These are phyloP conservation scores for Cichladusa arquata DNA, from an alignment of 2,113 vertebrate genomes.

Conservation along the genomic window DNA sequence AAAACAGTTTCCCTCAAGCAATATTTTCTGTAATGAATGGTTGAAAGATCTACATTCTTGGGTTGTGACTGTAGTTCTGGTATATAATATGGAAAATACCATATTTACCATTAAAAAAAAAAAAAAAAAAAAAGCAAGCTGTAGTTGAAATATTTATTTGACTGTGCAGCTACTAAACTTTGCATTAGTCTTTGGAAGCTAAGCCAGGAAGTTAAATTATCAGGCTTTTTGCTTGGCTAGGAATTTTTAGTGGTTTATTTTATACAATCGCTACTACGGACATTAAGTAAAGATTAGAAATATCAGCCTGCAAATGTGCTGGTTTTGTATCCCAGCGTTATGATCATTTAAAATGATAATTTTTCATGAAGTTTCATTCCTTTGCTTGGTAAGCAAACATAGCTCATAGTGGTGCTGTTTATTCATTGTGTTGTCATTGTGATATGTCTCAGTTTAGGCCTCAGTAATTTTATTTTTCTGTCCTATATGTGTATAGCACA, in stretches of 20 bases:
- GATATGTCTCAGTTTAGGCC: background rate
- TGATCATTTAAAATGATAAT: background rate
- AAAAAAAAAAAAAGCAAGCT: background rate
- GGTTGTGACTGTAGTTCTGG: constrained; percentile 53
- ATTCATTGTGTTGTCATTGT: background rate
- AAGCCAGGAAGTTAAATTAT: constrained; percentile 49
- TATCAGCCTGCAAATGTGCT: background rate
- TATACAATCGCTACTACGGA: background rate
- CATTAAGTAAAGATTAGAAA: constrained; percentile 46
- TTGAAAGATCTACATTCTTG: constrained; percentile 65
- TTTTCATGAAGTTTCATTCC: constrained; percentile 16
- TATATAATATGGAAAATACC: constrained; percentile 50
- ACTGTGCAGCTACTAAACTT: constrained; percentile 36
- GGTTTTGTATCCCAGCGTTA: constrained; percentile 7
- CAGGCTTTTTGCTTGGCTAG: constrained; percentile 46
- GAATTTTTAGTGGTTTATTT: constrained; percentile 49
- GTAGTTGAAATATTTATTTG: constrained; percentile 54
- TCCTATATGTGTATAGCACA: background rate
- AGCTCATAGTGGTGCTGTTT: background rate
- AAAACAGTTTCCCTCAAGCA: constrained; percentile 69
- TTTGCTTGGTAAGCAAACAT: constrained; percentile 18
- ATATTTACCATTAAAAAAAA: constrained; percentile 24
- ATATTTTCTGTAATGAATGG: constrained; percentile 66
- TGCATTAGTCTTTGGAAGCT: constrained; percentile 40
- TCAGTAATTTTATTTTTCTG: constrained; percentile 26